A percentile compares a stretch with the other conserved stretches of the same genome.
phyloP scores from a whole-genome alignment of 2,113 vertebrate species.

The Anser brachyrhynchus region DNA sequence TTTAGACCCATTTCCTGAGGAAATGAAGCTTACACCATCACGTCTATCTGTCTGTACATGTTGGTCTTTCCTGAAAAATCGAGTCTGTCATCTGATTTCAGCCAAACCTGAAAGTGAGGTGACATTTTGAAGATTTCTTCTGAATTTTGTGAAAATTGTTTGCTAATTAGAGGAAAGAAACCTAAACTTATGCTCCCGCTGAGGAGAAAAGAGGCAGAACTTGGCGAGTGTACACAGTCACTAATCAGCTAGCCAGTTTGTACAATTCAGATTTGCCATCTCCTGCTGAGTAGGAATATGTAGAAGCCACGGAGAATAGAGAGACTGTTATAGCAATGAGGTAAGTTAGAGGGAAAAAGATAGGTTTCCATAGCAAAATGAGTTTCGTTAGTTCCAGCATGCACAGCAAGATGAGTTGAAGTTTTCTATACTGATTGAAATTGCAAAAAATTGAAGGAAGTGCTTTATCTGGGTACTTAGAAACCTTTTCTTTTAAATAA shows the following conservation, averaged over 20 bases:
- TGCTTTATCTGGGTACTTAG: background rate
- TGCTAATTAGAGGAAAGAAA: background rate
- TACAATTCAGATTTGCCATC: background rate
- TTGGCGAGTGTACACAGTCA: background rate
- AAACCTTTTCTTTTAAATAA: background rate
- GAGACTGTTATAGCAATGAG: background rate
- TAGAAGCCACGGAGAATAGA: background rate
- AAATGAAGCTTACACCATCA: background rate
- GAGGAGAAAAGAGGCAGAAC: background rate
- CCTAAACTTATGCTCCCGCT: background rate
- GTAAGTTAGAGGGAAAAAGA: background rate
- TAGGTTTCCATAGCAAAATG: background rate
- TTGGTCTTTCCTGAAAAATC: background rate
- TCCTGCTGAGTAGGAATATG: background rate
- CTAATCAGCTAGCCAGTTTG: background rate
- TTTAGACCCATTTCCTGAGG: slow-evolving; percentile 9
- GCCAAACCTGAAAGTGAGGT: background rate
- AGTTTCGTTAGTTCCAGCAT: background rate
- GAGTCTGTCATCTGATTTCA: background rate
- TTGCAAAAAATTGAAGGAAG: background rate
- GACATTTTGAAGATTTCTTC: background rate
- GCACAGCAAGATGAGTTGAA: background rate
- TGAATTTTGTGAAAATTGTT: background rate
- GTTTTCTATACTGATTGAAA: background rate
- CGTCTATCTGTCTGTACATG: background rate